Evolutionary conservation across 2,113 vertebrate species (phyloP), one percentile per base, ranked within the genome.

Genomic region (Hippopotamus amphibius): DNA sequence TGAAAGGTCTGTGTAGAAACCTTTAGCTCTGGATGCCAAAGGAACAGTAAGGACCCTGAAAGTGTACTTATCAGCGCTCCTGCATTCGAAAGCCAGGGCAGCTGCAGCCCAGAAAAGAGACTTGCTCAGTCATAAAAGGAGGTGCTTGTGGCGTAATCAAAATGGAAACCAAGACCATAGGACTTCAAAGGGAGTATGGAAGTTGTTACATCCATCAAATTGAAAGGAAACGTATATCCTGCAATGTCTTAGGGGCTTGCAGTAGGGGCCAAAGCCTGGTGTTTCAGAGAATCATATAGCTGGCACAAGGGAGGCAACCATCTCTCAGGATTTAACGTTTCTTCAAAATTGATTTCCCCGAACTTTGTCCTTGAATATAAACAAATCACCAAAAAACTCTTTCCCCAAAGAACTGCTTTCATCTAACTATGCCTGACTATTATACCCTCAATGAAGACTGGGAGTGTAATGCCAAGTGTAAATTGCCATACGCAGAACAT

Each of bases 121-220:
- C 30, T 72, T n/a, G 15, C 41, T 57, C 50, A 46, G 22, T 26
- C 55, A 0, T 33, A 61, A 66, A 8, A 41, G 13, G 46, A 59
- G 74, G n/a, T 22, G 24, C 17, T n/a, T 30, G 48, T 66, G 77
- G 48, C 46, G 6, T 30, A 11, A 59, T 95, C 10, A 53, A 65
- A 41, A 41, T 17, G 43, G 84, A 86, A 33, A 30, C 41, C 2
- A 12, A 79, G 41, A 8, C 19, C 21, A 1, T 2, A 14, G 71
- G 57, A 19, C 16, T 21, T 50, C n/a, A 19, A 14, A 57, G 46
- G 33, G 7, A 11, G 7, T 1, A 0, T n/a, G 65, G 76, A 48
- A 15, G 21, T 43, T 15, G 10, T 57, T 57, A 57, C n/a, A 2
- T 53, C 87, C 2, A 0, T n/a, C n/a, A 4, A 0, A 61, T 9